Percentiles rank a stretch among this genome's conserved stretches.
These are phyloP conservation scores for Apostichopus leukothele DNA, from an alignment of 53 echinoderm and acorn worm genomes.

Conservation along the genomic window DNA sequence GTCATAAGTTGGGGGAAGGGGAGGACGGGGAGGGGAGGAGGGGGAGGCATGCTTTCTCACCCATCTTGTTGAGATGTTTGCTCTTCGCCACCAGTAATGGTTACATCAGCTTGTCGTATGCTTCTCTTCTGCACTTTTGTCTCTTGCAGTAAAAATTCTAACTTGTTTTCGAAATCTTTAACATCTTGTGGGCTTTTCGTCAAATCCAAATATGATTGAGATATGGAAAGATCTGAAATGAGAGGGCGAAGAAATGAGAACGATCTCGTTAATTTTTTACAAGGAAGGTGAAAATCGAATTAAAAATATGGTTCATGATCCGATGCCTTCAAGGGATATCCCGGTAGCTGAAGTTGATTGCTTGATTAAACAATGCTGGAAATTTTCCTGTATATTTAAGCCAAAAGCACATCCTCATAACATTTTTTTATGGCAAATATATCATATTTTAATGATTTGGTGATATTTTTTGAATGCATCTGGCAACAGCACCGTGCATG, in stretches of 20 bases:
- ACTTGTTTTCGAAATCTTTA: neutral
- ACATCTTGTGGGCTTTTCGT: neutral
- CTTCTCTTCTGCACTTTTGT: neutral
- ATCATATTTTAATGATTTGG: too few relatives aligned
- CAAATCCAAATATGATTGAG: constrained; percentile 2
- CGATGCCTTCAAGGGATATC: too few relatives aligned
- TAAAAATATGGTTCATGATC: neutral
- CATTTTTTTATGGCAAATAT: too few relatives aligned
- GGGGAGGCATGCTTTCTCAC: neutral
- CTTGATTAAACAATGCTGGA: too few relatives aligned
- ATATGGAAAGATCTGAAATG: constrained; percentile 10
- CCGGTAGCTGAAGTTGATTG: too few relatives aligned
- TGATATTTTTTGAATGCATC: too few relatives aligned
- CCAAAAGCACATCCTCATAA: too few relatives aligned
- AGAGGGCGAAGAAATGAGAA: neutral
- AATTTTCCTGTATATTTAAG: too few relatives aligned
- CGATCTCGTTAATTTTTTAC: neutral
- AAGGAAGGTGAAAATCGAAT: neutral
- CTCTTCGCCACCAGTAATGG: constrained; percentile 15
- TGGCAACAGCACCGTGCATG: too few relatives aligned
- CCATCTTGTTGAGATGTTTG: constrained; percentile 1
- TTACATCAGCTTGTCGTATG: neutral
- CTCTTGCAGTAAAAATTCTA: constrained; percentile 4
- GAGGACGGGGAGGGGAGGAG: too few relatives aligned
- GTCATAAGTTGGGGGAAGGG: too few relatives aligned